Evolutionary conservation across 2,113 vertebrate genomes (phyloP).

Genomic region (Myotis brandtii): DNA sequence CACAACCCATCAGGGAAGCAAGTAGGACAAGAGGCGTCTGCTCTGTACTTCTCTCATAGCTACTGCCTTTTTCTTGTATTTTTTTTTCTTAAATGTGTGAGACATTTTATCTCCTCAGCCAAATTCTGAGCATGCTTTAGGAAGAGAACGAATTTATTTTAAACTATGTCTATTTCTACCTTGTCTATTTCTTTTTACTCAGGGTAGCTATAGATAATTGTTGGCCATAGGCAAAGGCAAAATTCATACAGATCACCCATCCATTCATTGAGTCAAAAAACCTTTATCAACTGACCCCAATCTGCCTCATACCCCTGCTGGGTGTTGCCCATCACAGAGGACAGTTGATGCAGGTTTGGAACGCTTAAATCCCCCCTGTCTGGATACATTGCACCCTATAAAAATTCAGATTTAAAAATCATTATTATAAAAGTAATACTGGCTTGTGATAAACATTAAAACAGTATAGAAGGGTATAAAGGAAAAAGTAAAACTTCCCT

Average conservation of each 20-base stretch:
- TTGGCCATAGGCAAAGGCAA: background rate
- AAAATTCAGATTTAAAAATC: background rate
- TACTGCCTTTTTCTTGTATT: background rate
- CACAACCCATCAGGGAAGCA: background rate
- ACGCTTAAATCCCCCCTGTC: background rate
- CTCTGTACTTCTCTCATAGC: background rate
- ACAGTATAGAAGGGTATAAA: background rate
- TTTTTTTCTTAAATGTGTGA: constrained; percentile 7
- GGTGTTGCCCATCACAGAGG: background rate
- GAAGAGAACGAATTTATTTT: background rate
- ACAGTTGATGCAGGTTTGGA: background rate
- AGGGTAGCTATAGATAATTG: background rate
- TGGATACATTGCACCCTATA: background rate
- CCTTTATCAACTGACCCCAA: background rate
- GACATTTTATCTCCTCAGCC: background rate
- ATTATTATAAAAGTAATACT: background rate
- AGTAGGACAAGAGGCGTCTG: background rate
- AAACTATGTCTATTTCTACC: background rate
- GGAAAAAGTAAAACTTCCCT: background rate
- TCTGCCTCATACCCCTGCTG: background rate
- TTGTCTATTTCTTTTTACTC: background rate
- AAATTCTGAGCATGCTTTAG: background rate
- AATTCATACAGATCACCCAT: background rate
- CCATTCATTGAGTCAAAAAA: background rate
- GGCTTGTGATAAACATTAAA: background rate